phyloP scores from a whole-genome alignment of 2,888 invertebrate species.

The Eulithis testata region DNA sequence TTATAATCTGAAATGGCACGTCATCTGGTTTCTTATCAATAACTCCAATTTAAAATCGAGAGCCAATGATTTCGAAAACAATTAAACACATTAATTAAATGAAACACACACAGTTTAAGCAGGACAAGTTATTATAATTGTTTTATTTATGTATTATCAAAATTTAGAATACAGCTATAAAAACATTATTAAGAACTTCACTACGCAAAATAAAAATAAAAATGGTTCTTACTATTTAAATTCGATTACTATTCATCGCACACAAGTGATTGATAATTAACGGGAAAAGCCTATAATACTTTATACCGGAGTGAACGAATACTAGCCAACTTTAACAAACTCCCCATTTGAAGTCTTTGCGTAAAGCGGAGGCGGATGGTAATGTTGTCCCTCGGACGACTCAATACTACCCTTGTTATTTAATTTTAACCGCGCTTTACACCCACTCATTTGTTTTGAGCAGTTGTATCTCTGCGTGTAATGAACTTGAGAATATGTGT shows the following conservation, averaged over 20 bases:
- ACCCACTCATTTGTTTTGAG: slow-evolving; percentile 8
- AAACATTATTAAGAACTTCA: too few species aligned
- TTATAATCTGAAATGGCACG: slow-evolving; percentile 26
- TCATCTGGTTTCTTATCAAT: background rate
- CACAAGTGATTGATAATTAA: too few species aligned
- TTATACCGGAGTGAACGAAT: too few species aligned
- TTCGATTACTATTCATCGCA: too few species aligned
- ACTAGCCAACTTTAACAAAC: slow-evolving; percentile 18
- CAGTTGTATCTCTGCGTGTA: slow-evolving; percentile 18
- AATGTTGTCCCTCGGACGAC: slow-evolving; percentile 18
- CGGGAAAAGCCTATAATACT: too few species aligned
- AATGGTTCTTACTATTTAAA: too few species aligned
- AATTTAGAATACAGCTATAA: too few species aligned
- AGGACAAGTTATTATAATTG: too few species aligned
- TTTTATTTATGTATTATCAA: too few species aligned
- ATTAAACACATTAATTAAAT: background rate
- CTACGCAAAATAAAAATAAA: too few species aligned
- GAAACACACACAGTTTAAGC: too few species aligned
- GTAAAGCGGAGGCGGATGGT: slow-evolving; percentile 26
- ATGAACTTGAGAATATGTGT: slow-evolving; percentile 17
- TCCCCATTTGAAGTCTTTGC: slow-evolving; percentile 18
- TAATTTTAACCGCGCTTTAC: slow-evolving; percentile 31
- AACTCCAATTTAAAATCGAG: background rate
- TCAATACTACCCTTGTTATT: slow-evolving; percentile 10
- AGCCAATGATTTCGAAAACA: background rate